Evolutionary conservation across 2,797 vertebrate genomes (phyloP).

Genomic region (Florisuga fusca): DNA sequence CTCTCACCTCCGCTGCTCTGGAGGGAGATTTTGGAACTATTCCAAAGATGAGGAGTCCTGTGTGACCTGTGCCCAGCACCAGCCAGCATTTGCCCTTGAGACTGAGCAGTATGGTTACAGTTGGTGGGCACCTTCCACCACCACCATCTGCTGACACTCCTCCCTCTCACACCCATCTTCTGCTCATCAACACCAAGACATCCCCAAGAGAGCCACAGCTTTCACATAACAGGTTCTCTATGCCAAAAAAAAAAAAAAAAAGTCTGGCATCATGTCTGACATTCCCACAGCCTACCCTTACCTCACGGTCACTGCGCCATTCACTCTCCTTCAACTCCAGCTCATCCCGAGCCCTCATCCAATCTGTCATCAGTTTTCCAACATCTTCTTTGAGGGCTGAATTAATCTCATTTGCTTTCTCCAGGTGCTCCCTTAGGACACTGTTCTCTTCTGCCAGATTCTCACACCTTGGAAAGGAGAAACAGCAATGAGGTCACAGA

Average conservation of each 20-base stretch:
- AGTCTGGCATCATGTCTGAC: not conserved
- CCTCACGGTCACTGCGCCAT: constrained; percentile 85
- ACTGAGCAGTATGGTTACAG: not conserved
- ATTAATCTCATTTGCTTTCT: constrained; percentile 85
- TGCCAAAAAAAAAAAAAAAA: not conserved
- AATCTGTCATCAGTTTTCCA: constrained; percentile 86
- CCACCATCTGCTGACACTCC: not conserved
- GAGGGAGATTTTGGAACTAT: not conserved
- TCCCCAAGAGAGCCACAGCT: not conserved
- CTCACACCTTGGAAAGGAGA: constrained; percentile 77
- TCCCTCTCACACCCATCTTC: not conserved
- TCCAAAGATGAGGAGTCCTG: not conserved
- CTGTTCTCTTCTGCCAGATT: constrained; percentile 84
- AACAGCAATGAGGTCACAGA: not conserved
- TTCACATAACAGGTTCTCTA: not conserved
- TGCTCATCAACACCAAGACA: not conserved
- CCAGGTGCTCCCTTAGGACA: constrained; percentile 83
- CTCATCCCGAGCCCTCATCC: constrained; percentile 85
- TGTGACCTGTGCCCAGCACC: not conserved
- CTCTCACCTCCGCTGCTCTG: not conserved
- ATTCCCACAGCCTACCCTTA: not conserved
- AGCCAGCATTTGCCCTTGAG: not conserved
- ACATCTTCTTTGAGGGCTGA: constrained; percentile 83
- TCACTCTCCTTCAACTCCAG: constrained; percentile 82
- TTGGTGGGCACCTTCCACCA: not conserved